Evolutionary conservation across 1,140 invertebrate genomes (phyloP).

Genomic region (Drosophila melanogaster): Release_6_plus_ISO1_MT NT_037436.4:10499001-10499500

Average conservation of each 20-base stretch:
- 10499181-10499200: slow-evolving; percentile 62
- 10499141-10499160: slow-evolving; percentile 47
- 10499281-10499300: slow-evolving; percentile 16
- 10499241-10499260: slow-evolving; percentile 48
- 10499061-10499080: slow-evolving; percentile 23
- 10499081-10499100: slow-evolving; percentile 39
- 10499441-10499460: slow-evolving; percentile 13
- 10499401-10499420: slow-evolving; percentile 7
- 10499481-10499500: slow-evolving; percentile 24
- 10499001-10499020: slow-evolving; percentile 54
- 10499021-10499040: slow-evolving; percentile 37
- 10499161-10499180: slow-evolving; percentile 71
- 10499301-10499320: slow-evolving; percentile 40
- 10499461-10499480: slow-evolving; percentile 14
- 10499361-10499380: slow-evolving; percentile 78
- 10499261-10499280: slow-evolving; percentile 54
- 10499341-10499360: slow-evolving; percentile 73
- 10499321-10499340: slow-evolving; percentile 70
- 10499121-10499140: slow-evolving; percentile 18
- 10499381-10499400: slow-evolving; percentile 6
- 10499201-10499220: slow-evolving; percentile 64
- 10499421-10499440: slow-evolving; percentile 32
- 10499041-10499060: slow-evolving; percentile 27
- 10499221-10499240: slow-evolving; percentile 68
- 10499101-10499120: slow-evolving; percentile 21